A percentile compares a stretch with the other conserved stretches of the same genome.
Evolutionary conservation across 2,888 invertebrate genomes (phyloP).

Genomic region (Agonopterix subpropinquella): DNA sequence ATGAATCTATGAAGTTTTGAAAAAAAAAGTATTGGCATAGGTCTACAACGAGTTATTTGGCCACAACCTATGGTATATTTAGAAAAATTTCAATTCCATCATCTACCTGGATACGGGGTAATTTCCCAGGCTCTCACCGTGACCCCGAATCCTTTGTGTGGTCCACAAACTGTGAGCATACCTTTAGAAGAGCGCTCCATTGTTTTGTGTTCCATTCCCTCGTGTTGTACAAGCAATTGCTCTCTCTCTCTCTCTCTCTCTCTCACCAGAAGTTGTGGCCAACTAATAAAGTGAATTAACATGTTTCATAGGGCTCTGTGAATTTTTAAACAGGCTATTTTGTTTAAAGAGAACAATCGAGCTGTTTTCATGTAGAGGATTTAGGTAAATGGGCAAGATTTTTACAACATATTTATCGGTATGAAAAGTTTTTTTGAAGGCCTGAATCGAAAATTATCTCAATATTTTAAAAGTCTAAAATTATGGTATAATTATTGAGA

Average conservation of each 20-base stretch:
- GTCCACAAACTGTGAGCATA: constrained; percentile 43
- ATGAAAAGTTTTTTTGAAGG: no score
- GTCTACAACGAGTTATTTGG: no score
- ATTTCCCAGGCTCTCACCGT: constrained; percentile 25
- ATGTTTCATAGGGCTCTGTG: constrained; percentile 5
- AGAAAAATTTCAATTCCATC: background rate
- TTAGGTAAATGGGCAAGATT: no score
- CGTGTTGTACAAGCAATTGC: constrained; percentile 13
- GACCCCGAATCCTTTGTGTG: constrained; percentile 56
- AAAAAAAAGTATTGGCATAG: no score
- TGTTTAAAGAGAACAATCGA: background rate
- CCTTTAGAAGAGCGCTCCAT: constrained; percentile 38
- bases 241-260: constrained; percentile 22
- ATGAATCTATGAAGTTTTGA: no score
- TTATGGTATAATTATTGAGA: no score
- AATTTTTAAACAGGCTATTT: constrained; percentile 4
- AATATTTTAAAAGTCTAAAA: no score
- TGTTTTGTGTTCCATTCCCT: constrained; percentile 33
- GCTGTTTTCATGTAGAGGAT: no score
- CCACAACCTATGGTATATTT: no score
- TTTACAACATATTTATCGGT: no score
- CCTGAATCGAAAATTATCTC: no score
- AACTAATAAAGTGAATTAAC: constrained; percentile 27
- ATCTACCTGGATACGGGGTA: constrained; percentile 19
- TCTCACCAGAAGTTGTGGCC: constrained; percentile 25